A percentile compares a stretch with the other conserved stretches of the same genome.
These are phyloP conservation scores for Ichneumoninae sp. DNA, from an alignment of 2,888 invertebrate species.

Conservation along the genomic window DNA sequence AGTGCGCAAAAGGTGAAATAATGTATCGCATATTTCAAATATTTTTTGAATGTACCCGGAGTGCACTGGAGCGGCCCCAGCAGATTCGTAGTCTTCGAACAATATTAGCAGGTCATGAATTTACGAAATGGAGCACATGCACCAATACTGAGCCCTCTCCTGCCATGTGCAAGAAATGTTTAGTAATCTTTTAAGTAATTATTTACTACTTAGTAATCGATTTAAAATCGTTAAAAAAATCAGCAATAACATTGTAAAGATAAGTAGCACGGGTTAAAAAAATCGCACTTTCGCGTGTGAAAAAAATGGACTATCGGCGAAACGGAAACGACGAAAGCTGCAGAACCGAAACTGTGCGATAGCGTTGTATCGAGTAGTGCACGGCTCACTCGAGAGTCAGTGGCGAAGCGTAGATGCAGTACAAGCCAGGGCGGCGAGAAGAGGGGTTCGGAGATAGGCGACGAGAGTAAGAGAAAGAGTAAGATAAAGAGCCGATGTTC, in stretches of 20 bases:
- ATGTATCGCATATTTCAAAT: too few relatives aligned
- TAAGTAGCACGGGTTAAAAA: not conserved
- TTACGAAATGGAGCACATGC: too few relatives aligned
- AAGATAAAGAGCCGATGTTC: conserved; percentile 69
- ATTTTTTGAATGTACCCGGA: too few relatives aligned
- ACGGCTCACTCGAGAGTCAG: conserved; percentile 15
- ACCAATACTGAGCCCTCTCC: too few relatives aligned
- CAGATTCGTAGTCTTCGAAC: too few relatives aligned
- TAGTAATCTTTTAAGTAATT: too few relatives aligned
- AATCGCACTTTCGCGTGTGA: not conserved
- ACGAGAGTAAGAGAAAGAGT: conserved; percentile 62
- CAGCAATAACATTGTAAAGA: not conserved
- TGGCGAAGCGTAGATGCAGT: conserved; percentile 9
- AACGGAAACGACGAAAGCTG: conserved; percentile 7
- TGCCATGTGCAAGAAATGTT: too few relatives aligned
- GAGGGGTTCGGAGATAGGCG: conserved; percentile 62
- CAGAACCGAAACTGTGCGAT: not conserved
- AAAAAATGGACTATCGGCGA: conserved; percentile 10
- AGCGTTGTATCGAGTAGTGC: conserved; percentile 27
- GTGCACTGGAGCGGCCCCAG: too few relatives aligned
- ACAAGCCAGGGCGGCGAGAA: conserved; percentile 20
- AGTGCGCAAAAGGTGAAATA: too few relatives aligned
- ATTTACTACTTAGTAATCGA: too few relatives aligned
- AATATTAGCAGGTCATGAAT: too few relatives aligned
- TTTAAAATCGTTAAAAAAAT: not conserved